A percentile compares a stretch with the other conserved stretches of the same genome.
phyloP scores from a whole-genome alignment of 2,113 vertebrate species.

The Odocoileus hemionus region DNA sequence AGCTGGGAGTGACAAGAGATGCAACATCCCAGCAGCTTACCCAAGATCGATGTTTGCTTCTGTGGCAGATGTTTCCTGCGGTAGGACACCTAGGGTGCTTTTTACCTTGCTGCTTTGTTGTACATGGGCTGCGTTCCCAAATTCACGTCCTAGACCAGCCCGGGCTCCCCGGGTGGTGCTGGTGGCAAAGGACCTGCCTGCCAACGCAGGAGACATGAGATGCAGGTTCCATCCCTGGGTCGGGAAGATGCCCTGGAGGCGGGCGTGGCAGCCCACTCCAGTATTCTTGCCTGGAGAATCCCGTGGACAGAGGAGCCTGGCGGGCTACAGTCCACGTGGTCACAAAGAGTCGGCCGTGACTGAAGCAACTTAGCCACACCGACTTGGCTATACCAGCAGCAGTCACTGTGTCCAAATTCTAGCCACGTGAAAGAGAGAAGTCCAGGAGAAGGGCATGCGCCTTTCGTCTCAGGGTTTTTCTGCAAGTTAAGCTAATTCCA shows the following conservation, averaged over 20 bases:
- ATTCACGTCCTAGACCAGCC: neutral
- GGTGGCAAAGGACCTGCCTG: neutral
- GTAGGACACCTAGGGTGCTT: neutral
- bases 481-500: neutral
- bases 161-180: neutral
- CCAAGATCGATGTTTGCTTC: neutral
- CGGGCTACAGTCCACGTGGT: neutral
- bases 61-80: accelerated
- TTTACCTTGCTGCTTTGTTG: neutral
- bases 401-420: neutral
- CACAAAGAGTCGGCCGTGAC: neutral
- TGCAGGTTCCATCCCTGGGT: accelerated
- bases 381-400: neutral
- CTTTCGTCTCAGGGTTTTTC: neutral
- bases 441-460: neutral
- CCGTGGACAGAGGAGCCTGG: neutral
- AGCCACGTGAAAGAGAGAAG: neutral
- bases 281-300: neutral
- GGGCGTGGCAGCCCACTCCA: neutral
- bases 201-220: neutral
- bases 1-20: neutral
- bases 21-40: neutral
- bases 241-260: neutral
- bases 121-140: neutral
- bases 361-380: neutral